These are phyloP conservation scores for Trichogramma evanescens DNA, from an alignment of 2,888 invertebrate species.

Conservation along the genomic window DNA sequence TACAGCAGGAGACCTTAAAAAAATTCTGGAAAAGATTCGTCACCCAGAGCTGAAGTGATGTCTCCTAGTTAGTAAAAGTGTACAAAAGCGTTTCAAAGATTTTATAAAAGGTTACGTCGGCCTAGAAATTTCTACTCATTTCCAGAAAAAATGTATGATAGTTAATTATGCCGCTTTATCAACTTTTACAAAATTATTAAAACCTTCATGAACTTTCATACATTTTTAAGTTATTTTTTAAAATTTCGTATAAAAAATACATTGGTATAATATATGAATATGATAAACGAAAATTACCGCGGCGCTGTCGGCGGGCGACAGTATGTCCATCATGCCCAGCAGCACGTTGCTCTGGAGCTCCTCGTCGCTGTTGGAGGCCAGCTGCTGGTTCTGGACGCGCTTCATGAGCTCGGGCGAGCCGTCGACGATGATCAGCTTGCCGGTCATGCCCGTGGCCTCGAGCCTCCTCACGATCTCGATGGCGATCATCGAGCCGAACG, in stretches of 20 bases:
- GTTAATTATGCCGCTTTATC: no score
- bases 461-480: constrained; percentile 69
- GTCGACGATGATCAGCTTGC: constrained; percentile 69
- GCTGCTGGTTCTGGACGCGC: constrained; percentile 50
- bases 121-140: no score
- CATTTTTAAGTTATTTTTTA: not conserved
- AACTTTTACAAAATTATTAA: no score
- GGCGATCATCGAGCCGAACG: constrained; percentile 74
- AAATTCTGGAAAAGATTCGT: no score
- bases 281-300: constrained; percentile 32
- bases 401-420: constrained; percentile 69
- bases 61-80: no score
- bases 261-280: not conserved
- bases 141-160: no score
- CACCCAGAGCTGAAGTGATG: no score
- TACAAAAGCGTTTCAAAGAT: no score
- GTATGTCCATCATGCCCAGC: constrained; percentile 52
- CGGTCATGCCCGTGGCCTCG: constrained; percentile 61
- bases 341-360: constrained; percentile 56
- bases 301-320: constrained; percentile 47
- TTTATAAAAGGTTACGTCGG: no score
- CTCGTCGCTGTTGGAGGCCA: constrained; percentile 47
- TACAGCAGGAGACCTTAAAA: no score
- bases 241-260: not conserved
- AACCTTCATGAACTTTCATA: not conserved